A percentile compares a stretch with the other conserved stretches of the same genome.
Conservation (phyloP, 1,140 invertebrate genomes). For the Artemia franciscana region DNA sequence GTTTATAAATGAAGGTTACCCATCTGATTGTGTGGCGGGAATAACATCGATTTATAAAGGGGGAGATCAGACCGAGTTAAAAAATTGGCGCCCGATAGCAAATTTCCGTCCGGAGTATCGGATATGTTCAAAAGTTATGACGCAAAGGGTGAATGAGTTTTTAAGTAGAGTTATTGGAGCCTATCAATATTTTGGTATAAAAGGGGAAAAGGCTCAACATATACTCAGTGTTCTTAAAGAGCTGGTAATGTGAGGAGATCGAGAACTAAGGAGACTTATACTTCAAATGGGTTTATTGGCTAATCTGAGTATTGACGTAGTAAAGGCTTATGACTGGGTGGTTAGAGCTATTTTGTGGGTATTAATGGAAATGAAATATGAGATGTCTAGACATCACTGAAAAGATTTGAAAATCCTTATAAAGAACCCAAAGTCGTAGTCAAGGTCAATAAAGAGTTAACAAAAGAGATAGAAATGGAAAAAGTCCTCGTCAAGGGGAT, state of each 20-base stretch:
- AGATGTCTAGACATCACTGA: background rate
- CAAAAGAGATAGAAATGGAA: too few species aligned
- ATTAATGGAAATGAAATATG: background rate
- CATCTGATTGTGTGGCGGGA: background rate
- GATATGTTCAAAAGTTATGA: background rate
- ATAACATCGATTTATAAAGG: background rate
- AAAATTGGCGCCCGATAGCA: background rate
- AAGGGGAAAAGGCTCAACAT: background rate
- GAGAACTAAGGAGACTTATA: background rate
- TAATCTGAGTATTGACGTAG: background rate
- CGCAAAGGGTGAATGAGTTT: background rate
- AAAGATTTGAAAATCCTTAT: background rate
- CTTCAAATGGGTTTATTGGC: background rate
- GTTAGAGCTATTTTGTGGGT: background rate
- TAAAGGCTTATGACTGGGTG: background rate
- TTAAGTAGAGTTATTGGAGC: background rate
- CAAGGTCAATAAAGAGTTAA: too few species aligned
- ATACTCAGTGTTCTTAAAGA: background rate
- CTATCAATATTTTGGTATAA: background rate
- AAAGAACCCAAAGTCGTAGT: too few species aligned
- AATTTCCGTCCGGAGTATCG: too few species aligned
- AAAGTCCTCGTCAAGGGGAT: too few species aligned
- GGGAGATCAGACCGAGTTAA: background rate
- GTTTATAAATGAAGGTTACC: background rate
- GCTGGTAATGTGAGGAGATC: background rate